Conservation (phyloP, 2,797 vertebrate genomes). For the Chloroceryle inda region DNA sequence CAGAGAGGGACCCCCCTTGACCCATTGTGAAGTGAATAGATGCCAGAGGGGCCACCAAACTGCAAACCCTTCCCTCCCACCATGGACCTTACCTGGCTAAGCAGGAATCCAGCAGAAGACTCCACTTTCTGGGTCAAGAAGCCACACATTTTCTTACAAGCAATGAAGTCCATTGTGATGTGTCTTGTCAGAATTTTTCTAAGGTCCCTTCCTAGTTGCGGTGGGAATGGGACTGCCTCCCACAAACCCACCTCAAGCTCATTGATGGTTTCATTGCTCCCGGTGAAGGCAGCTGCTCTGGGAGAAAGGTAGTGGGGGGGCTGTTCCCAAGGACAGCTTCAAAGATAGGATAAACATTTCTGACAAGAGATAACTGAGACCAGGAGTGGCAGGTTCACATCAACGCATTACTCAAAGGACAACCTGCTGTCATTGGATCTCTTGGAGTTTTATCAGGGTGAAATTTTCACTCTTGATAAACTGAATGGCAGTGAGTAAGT, state of each 20-base stretch:
- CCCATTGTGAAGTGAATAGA: neutral
- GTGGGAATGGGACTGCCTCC: neutral
- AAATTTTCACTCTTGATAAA: neutral
- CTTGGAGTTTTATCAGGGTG: neutral
- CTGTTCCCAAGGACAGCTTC: neutral
- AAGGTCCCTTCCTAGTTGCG: neutral
- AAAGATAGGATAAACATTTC: neutral
- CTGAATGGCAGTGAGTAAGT: neutral
- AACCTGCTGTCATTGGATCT: neutral
- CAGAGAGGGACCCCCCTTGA: neutral
- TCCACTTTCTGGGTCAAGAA: neutral
- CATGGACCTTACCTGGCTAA: neutral
- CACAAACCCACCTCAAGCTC: fast-evolving
- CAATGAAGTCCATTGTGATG: fast-evolving
- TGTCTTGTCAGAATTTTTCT: neutral
- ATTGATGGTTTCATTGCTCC: neutral
- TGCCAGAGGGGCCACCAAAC: neutral
- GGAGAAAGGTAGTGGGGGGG: neutral
- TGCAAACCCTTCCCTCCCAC: neutral
- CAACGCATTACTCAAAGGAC: neutral
- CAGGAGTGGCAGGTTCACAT: neutral
- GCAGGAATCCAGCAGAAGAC: neutral
- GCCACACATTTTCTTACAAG: neutral
- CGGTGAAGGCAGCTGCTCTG: neutral
- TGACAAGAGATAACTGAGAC: neutral